These are phyloP conservation scores for Sorex araneus DNA, from an alignment of 2,113 vertebrate genomes.

Conservation along the genomic window DNA sequence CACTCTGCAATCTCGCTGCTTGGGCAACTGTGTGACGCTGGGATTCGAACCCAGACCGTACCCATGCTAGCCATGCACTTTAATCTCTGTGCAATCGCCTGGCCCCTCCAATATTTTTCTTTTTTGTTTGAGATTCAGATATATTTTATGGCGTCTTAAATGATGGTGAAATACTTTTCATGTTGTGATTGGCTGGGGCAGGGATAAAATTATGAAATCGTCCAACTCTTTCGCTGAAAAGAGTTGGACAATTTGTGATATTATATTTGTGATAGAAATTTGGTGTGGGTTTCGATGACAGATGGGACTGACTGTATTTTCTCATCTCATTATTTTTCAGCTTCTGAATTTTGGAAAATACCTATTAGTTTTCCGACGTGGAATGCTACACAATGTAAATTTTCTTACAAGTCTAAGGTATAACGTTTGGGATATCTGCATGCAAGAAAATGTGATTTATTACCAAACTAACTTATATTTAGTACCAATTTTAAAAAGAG, in stretches of 20 bases:
- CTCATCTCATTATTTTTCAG: neutral
- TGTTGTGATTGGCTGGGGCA: neutral
- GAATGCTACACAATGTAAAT: neutral
- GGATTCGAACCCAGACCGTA: too few species aligned
- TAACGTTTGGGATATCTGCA: neutral
- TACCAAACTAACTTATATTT: neutral
- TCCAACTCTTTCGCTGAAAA: neutral
- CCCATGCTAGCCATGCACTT: too few species aligned
- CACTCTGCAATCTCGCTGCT: too few species aligned
- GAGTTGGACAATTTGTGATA: too few species aligned
- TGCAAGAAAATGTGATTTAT: slow-evolving; percentile 15
- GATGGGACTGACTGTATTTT: neutral
- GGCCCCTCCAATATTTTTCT: neutral
- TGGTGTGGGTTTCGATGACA: neutral
- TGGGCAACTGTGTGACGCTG: too few species aligned
- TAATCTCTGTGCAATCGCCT: too few species aligned
- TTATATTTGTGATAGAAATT: neutral
- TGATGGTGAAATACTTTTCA: neutral
- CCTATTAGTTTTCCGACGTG: neutral
- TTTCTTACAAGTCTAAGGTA: neutral
- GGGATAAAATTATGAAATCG: neutral
- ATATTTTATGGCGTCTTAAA: neutral
- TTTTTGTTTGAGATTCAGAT: slow-evolving; percentile 12
- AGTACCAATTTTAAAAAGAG: neutral
- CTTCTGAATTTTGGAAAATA: neutral